Base-by-base conservation (phyloP, 1,140 invertebrate species). In the Choristoneura fumiferana region DNA sequence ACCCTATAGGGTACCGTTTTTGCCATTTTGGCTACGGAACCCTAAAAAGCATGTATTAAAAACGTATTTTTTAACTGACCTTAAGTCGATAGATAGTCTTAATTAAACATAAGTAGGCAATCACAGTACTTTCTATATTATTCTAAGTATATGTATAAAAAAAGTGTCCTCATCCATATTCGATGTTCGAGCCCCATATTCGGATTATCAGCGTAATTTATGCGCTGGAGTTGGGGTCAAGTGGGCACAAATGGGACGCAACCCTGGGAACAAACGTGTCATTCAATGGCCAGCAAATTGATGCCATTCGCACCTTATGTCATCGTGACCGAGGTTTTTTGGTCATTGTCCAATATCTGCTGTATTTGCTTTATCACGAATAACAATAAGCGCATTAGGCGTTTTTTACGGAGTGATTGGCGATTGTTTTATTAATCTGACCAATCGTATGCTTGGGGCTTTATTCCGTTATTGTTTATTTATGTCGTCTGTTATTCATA, bases 191-290 rank as follows among this genome's bases (percentile, higher is more conserved):
- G 43, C 58, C 17, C 54, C 57, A 35, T 52, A 63, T 63, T 57
- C 60, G 54, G 81, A 86, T 86, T 83, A 78, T 80, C 29, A n/a
- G 78, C 83, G 83, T 86, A 86, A 86, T 86, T 84, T 86, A 86
- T 84, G 81, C 81, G 68, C 66, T 33, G 43, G 22, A 59, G 56
- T 57, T 69, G 57, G 83, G 81, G 81, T 86, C 83, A 84, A 86
- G 81, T 84, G 78, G 72, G 66, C 65, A 68, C 61, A 72, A 68
- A 69, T 66, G 63, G 62, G 52, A 38, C 57, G 36, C 40, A 37
- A 18, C 18, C 1, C 18, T 45, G 40, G 40, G 40, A 15, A 18
- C 40, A 4, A 14, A 14, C 34, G 34, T 55, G 35, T 39, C 36
- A 38, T 18, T 55, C 65, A 81, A 84, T 82, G 79, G 79, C 71